Evolutionary conservation across 64 coral and sea anemone genomes (phyloP).

Genomic region (Montipora foliosa): DNA sequence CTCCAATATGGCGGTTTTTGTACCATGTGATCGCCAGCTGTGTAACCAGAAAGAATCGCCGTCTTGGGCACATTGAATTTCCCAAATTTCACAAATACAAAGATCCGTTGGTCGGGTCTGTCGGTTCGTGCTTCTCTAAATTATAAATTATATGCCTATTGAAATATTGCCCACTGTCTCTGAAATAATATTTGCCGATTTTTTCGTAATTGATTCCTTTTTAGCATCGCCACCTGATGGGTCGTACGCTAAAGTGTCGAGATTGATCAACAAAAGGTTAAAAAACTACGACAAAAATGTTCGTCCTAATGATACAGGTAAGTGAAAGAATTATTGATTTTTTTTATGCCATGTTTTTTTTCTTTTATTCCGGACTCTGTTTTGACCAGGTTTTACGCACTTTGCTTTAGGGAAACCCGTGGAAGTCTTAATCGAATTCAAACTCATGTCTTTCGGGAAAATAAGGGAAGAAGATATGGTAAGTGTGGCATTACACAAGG

Average conservation of each 20-base stretch:
- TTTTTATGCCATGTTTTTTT: background rate
- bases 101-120: too few species aligned
- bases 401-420: slow-evolving; percentile 66
- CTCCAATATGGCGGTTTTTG: too few species aligned
- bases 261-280: slow-evolving; percentile 56
- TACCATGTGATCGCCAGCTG: too few species aligned
- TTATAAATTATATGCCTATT: too few species aligned
- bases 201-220: too few species aligned
- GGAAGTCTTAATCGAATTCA: slow-evolving; percentile 90
- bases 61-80: too few species aligned
- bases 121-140: too few species aligned
- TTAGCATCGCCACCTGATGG: slow-evolving; percentile 11
- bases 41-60: too few species aligned
- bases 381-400: background rate
- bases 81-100: too few species aligned
- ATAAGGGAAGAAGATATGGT: slow-evolving; percentile 95
- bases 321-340: background rate
- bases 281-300: slow-evolving; percentile 83
- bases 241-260: slow-evolving; percentile 66
- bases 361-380: background rate
- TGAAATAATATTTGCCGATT: too few species aligned
- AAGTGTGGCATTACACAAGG: background rate
- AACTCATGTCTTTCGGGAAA: slow-evolving; percentile 91
- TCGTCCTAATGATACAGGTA: slow-evolving; percentile 90
- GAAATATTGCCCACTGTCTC: too few species aligned